Base-by-base conservation (phyloP, 2,113 vertebrate species). In the Cyphomyrus discorhynchus region DNA sequence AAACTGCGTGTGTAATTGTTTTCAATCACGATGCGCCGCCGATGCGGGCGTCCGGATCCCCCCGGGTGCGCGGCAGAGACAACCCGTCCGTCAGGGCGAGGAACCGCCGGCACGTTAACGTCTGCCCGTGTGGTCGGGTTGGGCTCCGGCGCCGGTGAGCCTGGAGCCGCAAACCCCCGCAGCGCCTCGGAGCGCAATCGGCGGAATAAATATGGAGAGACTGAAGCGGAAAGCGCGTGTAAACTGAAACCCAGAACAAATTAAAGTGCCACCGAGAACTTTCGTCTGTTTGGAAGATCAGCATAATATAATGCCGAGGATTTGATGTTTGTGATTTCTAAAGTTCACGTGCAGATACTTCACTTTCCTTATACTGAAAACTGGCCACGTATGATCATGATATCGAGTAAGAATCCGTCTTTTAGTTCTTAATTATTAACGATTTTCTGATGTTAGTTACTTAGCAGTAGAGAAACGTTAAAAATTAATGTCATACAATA, bases 31-130 rank as follows among this genome's bases (percentile, higher is more conserved):
- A 90, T 86, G 90, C 58, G 77, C 31, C 86, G 39, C 50, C n/a
- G 62, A 39, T 53, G 3, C 21, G 5, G 45, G 52, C 31, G 39
- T 88, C 47, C 66, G 35, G 21, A 10, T 70, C 46, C 90, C 84
- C 91, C 39, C 52, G 47, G 90, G 91, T 15, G 62, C 62, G 62
- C 0, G 10, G 24, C 88, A 84, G 91, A 91, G 91, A 91, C 88
- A 90, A 90, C 83, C 91, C 39, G 92, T 92, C 92, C 82, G 86
- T 93, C 91, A 92, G 90, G 50, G 19, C 90, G 91, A 90, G 87
- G 74, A 62, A 82, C 47, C 52, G 46, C 11, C 58, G 58, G 83
- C 89, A 88, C 91, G 92, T 91, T 90, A 91, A 89, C 91, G 92
- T 89, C 27, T 90, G 91, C 46, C 56, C 5, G 84, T 70, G 58